Conservation (phyloP, 1,140 invertebrate genomes). For the Heliconius melpomene region DNA sequence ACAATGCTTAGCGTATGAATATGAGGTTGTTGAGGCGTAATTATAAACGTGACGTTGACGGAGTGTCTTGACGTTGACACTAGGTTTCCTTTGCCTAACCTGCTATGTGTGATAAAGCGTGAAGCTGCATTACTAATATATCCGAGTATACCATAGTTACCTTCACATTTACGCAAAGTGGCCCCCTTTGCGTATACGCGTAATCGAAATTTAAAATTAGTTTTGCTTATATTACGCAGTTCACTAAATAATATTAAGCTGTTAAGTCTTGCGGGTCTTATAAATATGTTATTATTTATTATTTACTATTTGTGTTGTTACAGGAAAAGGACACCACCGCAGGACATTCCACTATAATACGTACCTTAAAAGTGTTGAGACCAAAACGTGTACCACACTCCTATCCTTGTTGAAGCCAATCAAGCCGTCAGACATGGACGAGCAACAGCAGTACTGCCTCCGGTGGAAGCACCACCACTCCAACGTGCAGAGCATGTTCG, state of each 20-base stretch:
- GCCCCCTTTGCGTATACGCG: no score
- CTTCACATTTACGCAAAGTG: no score
- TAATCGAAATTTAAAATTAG: background rate
- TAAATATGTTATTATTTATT: background rate
- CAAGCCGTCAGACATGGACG: slow-evolving; percentile 73
- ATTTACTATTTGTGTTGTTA: slow-evolving; percentile 44
- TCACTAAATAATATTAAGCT: background rate
- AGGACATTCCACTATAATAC: slow-evolving; percentile 50
- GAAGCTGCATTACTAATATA: no score
- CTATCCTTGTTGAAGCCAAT: slow-evolving; percentile 13
- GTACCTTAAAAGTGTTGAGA: slow-evolving; percentile 31
- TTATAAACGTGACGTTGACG: no score
- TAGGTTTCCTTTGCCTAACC: no score
- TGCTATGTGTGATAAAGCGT: no score
- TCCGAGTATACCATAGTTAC: no score
- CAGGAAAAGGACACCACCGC: slow-evolving; percentile 53
- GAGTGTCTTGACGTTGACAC: no score
- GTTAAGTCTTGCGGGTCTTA: background rate
- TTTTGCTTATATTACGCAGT: background rate
- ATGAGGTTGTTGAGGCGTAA: no score
- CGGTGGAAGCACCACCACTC: slow-evolving; percentile 95
- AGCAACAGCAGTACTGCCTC: slow-evolving; percentile 93
- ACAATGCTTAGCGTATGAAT: no score
- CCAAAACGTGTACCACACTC: slow-evolving; percentile 56
- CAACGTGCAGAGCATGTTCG: slow-evolving; percentile 94